Conservation (phyloP, 2,888 invertebrate genomes). For the Lucinisca nassula region DNA sequence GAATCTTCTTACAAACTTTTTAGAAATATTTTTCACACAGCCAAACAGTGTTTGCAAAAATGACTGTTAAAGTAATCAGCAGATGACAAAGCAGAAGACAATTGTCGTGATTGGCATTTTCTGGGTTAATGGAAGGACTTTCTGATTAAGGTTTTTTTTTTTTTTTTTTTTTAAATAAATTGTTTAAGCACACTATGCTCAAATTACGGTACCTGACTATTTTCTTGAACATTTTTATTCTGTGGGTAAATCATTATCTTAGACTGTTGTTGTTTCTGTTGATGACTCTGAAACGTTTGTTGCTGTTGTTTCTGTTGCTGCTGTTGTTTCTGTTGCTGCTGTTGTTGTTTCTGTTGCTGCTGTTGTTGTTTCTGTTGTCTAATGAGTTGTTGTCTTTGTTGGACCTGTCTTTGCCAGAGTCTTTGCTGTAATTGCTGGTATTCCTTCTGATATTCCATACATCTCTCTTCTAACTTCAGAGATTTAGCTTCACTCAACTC, state of each 20-base stretch:
- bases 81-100: too few relatives aligned
- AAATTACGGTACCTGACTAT: not conserved
- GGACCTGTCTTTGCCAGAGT: slow-evolving; percentile 67
- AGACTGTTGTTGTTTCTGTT: not conserved
- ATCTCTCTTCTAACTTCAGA: slow-evolving; percentile 44
- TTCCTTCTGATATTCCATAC: slow-evolving; percentile 61
- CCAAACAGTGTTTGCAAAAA: too few relatives aligned
- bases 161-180: too few relatives aligned
- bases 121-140: too few relatives aligned
- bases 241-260: not conserved
- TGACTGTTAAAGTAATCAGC: too few relatives aligned
- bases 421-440: slow-evolving; percentile 64
- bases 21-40: too few relatives aligned
- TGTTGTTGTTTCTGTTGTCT: not conserved
- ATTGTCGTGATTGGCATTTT: too few relatives aligned
- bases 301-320: not conserved
- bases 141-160: too few relatives aligned
- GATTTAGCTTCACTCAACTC: slow-evolving; percentile 44
- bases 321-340: not conserved
- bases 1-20: too few relatives aligned
- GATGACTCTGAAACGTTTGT: not conserved
- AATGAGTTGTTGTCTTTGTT: slow-evolving; percentile 35
- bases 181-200: too few relatives aligned
- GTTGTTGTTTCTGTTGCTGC: not conserved
- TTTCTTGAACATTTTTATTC: not conserved